Evolutionary conservation across 2,113 vertebrate species (phyloP).

Genomic region (Callionymus lyra): DNA sequence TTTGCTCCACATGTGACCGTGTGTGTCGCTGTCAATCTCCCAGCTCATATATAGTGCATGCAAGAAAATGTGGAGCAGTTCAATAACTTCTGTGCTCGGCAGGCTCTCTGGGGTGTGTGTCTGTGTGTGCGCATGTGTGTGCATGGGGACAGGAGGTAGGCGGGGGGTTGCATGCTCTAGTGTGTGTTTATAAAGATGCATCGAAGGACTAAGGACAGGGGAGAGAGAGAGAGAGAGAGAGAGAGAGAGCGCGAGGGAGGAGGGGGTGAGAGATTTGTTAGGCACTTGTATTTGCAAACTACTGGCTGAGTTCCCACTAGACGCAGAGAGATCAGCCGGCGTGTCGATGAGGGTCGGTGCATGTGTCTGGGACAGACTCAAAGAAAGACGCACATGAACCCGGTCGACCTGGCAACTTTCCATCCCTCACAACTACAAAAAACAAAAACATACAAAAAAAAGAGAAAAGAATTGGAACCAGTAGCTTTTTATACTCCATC

Average conservation of each 20-base stretch:
- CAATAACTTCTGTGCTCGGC: conserved; percentile 67
- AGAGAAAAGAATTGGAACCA: conserved; percentile 36
- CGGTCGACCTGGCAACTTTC: conserved; percentile 53
- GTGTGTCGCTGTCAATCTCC: conserved; percentile 83
- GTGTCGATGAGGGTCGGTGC: conserved; percentile 3
- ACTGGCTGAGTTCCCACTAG: conserved; percentile 49
- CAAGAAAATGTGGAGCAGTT: conserved; percentile 76
- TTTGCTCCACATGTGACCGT: conserved; percentile 74
- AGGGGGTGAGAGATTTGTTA: conserved; percentile 37
- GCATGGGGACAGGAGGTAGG: conserved; percentile 2
- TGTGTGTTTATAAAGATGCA: neutral
- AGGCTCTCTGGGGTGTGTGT: conserved; percentile 13
- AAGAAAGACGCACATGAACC: conserved; percentile 22
- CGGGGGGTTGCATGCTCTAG: neutral
- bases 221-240: conserved; percentile 10
- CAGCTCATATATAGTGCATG: conserved; percentile 90
- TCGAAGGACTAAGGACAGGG: neutral
- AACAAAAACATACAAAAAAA: too few species aligned
- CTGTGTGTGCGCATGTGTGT: conserved; percentile 12
- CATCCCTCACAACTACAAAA: too few species aligned
- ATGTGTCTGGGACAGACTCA: conserved; percentile 7
- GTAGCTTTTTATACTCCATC: conserved; percentile 20
- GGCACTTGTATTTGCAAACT: conserved; percentile 55
- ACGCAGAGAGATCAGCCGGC: conserved; percentile 37
- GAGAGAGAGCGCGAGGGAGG: conserved; percentile 3